These are phyloP conservation scores for Ascaphus truei DNA, from an alignment of 2,113 vertebrate genomes.

Conservation along the genomic window DNA sequence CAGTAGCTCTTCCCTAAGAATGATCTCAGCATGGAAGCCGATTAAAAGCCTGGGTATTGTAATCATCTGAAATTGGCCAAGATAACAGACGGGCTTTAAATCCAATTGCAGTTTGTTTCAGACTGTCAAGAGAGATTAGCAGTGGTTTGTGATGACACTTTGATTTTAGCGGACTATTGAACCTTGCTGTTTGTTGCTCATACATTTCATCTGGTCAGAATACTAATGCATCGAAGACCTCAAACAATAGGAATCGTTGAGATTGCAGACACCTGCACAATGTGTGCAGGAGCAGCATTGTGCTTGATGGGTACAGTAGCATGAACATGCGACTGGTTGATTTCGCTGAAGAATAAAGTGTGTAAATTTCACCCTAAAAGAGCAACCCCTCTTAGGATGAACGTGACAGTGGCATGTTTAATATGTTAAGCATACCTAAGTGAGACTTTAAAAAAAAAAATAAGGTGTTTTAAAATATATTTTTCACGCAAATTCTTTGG, in stretches of 20 bases:
- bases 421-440: neutral
- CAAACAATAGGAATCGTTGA: neutral
- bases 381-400: too few relatives aligned
- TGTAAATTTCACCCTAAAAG: too few relatives aligned
- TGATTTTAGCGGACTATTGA: constrained; percentile 19
- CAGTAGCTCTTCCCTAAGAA: neutral
- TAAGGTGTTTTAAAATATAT: too few relatives aligned
- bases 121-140: constrained; percentile 13
- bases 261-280: too few relatives aligned
- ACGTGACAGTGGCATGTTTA: neutral
- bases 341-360: too few relatives aligned
- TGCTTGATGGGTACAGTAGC: too few relatives aligned
- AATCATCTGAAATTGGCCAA: constrained; percentile 1
- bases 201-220: neutral
- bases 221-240: constrained; percentile 7
- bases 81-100: neutral
- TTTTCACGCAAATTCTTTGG: too few relatives aligned
- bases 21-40: neutral
- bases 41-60: neutral
- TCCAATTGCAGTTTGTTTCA: neutral
- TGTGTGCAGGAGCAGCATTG: too few relatives aligned
- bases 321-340: too few relatives aligned
- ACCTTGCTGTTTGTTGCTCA: neutral
- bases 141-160: neutral
- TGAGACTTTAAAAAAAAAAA: neutral